Evolutionary conservation across 2,797 vertebrate species (phyloP).

Genomic region (Danio choprae): DNA sequence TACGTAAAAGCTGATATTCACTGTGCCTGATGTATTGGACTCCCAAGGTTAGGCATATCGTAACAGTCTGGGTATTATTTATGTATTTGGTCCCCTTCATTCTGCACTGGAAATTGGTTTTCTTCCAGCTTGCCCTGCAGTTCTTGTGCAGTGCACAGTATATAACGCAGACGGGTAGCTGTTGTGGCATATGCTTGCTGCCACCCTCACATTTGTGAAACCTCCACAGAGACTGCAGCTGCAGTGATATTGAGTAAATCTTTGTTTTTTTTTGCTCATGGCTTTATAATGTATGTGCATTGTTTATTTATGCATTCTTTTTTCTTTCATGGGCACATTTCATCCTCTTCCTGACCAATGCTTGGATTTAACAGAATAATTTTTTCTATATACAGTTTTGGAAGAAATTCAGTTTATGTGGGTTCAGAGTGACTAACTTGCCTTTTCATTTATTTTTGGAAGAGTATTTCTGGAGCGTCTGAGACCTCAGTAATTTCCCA

Average conservation of each 20-base stretch:
- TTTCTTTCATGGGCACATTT: neutral
- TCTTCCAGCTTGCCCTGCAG: slow-evolving; percentile 6
- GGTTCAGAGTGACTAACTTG: slow-evolving; percentile 18
- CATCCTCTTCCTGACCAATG: neutral
- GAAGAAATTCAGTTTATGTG: slow-evolving; percentile 1
- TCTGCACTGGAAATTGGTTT: slow-evolving; percentile 32
- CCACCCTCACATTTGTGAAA: slow-evolving; percentile 21
- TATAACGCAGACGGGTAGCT: slow-evolving; percentile 17
- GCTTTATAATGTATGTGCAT: neutral
- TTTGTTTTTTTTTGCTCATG: neutral
- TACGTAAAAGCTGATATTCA: slow-evolving; percentile 31
- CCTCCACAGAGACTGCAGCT: neutral
- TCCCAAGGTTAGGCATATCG: slow-evolving; percentile 41
- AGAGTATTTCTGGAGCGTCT: neutral
- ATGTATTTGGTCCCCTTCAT: slow-evolving; percentile 23
- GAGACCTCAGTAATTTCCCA: slow-evolving; percentile 17
- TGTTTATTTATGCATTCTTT: neutral
- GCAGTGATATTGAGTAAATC: neutral
- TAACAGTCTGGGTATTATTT: slow-evolving; percentile 41
- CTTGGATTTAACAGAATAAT: neutral
- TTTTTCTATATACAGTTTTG: neutral
- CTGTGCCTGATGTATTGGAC: slow-evolving; percentile 11
- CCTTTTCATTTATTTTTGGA: slow-evolving; percentile 27
- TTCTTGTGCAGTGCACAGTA: slow-evolving; percentile 16
- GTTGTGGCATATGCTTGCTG: slow-evolving; percentile 38